Conservation (phyloP, 1,140 invertebrate species). For the Drosophila miranda region DNA sequence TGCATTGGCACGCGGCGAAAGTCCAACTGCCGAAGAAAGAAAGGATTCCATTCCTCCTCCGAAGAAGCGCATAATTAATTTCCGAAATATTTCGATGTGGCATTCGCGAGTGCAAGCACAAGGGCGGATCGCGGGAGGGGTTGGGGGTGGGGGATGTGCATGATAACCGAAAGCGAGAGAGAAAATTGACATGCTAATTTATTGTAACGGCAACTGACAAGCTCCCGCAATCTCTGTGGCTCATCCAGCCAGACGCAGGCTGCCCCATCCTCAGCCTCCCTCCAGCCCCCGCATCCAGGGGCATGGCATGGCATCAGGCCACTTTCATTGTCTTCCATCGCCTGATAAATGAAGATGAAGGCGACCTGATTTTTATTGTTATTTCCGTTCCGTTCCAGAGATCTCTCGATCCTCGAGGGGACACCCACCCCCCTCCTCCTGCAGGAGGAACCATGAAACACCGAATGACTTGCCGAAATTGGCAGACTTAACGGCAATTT, state of each 20-base stretch:
- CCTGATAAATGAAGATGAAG: constrained; percentile 66
- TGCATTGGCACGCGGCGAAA: constrained; percentile 47
- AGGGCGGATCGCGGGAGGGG: not conserved
- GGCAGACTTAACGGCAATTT: constrained; percentile 74
- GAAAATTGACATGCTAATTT: constrained; percentile 73
- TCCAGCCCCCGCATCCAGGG: not conserved
- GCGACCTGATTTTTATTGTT: constrained; percentile 66
- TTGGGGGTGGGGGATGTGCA: not conserved
- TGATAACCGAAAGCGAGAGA: constrained; percentile 38
- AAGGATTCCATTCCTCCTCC: constrained; percentile 30
- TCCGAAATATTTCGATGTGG: constrained; percentile 7
- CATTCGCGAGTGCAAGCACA: not conserved
- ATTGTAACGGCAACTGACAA: constrained; percentile 77
- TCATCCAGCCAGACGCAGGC: constrained; percentile 10
- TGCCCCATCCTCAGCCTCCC: too few species aligned
- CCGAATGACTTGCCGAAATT: constrained; percentile 61
- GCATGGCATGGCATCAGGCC: constrained; percentile 2
- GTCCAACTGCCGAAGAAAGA: constrained; percentile 31
- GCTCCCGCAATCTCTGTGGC: constrained; percentile 22
- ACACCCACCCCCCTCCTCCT: too few species aligned
- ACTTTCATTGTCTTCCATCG: constrained; percentile 58
- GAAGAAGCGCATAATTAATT: constrained; percentile 40
- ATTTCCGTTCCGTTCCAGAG: constrained; percentile 23
- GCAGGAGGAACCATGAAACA: too few species aligned
- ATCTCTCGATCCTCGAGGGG: too few species aligned